These are phyloP conservation scores for Rhynchophorus ferrugineus DNA, from an alignment of 1,140 invertebrate species.

Conservation along the genomic window DNA sequence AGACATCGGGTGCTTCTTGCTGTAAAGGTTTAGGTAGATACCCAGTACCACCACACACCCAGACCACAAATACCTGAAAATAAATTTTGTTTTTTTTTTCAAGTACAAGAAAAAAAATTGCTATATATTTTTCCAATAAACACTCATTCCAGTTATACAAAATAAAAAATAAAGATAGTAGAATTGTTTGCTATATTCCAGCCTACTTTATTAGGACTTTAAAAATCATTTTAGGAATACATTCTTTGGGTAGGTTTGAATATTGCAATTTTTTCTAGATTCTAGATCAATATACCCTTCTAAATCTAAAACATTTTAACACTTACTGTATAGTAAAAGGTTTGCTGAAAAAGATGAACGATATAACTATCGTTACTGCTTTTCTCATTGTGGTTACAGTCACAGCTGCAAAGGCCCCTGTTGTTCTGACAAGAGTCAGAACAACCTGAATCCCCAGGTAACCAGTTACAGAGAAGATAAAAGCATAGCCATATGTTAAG, in stretches of 20 bases:
- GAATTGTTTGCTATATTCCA: too few relatives aligned
- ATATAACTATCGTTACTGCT: conserved; percentile 85
- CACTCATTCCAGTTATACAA: background rate
- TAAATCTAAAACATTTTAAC: conserved; percentile 4
- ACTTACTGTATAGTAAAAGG: conserved; percentile 89
- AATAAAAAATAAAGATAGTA: background rate
- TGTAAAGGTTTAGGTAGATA: conserved; percentile 86
- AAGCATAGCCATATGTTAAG: conserved; percentile 76
- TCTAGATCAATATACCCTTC: background rate
- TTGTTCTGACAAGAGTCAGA: conserved; percentile 74
- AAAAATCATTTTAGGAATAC: background rate
- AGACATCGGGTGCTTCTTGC: conserved; percentile 54
- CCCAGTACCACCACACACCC: conserved; percentile 78
- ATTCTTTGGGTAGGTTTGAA: too few relatives aligned
- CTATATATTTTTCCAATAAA: background rate
- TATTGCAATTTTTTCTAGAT: too few relatives aligned
- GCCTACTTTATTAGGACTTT: background rate
- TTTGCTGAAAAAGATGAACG: conserved; percentile 90
- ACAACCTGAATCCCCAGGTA: conserved; percentile 91
- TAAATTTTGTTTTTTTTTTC: background rate
- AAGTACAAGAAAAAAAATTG: background rate
- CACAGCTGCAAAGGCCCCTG: conserved; percentile 84
- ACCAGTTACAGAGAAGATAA: conserved; percentile 80
- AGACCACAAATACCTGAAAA: conserved; percentile 81
- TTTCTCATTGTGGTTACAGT: conserved; percentile 85